Base-by-base conservation (phyloP, 2,888 invertebrate species). In the Acanthoscelides obtectus region DNA sequence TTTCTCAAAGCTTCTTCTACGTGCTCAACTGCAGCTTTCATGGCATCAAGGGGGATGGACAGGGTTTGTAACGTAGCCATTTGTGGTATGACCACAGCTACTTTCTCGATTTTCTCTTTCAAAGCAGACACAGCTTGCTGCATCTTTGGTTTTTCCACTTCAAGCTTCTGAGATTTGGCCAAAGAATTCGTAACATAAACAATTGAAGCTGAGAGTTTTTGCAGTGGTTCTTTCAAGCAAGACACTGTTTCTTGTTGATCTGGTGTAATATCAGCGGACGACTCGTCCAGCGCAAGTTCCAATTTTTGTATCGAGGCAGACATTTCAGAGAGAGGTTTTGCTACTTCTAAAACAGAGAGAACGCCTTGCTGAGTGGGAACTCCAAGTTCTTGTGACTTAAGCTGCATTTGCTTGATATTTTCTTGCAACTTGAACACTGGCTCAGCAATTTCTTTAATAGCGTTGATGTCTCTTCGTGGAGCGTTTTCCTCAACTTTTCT, bases 361-460 rank as follows among this genome's bases (percentile, higher is more conserved):
- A 80, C 65, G 8, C 77, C 81, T 71, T 79, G 74, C 72, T 79
- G 78, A 0, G 79, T 73, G 21, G 65, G 45, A 20, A 72, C 19
- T 2, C 64, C 2, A 2, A 75, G n/a, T n/a, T 74, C 71, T 65
- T 72, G 64, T 64, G 45, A 70, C 68, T 75, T 72, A 19, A 69
- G 63, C 45, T 72, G 70, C 19, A 79, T 63, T 20, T 72, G 17
- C 66, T 71, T 71, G 20, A 77, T 70, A 63, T 78, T 75, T 64
- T 71, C 25, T 67, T 73, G 21, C 20, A 75, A 20, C 17, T 75
- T 67, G n/a, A 67, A 17, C 0, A 75, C 22, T 19, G 70, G 22
- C 4, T 8, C 22, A 21, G 21, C 21, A n/a, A 67, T 67, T 66
- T 73, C 71, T 12, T 74, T 27, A 2, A 72, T 45, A 66, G 67